Percentiles rank a stretch among this genome's conserved stretches.
These are phyloP conservation scores for Neoaliturus tenellus DNA, from an alignment of 2,888 invertebrate species.

Conservation along the genomic window DNA sequence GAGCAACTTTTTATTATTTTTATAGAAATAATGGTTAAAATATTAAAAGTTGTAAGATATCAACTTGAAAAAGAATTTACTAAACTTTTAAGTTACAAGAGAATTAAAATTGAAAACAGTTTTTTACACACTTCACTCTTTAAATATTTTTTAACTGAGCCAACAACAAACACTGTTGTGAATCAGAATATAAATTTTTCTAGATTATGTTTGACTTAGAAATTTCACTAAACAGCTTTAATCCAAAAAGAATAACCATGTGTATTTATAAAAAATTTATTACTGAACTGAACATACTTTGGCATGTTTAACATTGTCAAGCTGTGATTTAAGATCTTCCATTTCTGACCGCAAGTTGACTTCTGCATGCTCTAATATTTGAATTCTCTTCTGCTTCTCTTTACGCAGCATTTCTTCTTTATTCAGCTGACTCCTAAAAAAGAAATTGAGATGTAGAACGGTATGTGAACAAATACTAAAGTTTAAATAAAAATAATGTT, in stretches of 20 bases:
- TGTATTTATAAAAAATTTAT: background rate
- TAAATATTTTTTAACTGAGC: too few species aligned
- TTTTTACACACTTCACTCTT: too few species aligned
- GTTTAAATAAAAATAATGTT: too few species aligned
- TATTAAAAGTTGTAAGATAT: too few species aligned
- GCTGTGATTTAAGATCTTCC: slow-evolving; percentile 55
- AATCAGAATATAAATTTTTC: too few species aligned
- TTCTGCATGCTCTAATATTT: slow-evolving; percentile 53
- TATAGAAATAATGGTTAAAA: too few species aligned
- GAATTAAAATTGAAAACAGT: background rate
- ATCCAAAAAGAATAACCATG: background rate
- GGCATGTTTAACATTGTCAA: slow-evolving; percentile 48
- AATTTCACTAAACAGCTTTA: too few species aligned
- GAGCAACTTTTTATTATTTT: too few species aligned
- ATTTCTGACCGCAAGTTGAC: slow-evolving; percentile 54
- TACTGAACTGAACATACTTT: slow-evolving; percentile 34
- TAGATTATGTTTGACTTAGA: too few species aligned
- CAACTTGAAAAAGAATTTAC: too few species aligned
- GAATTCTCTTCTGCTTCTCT: slow-evolving; percentile 50
- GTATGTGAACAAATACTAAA: too few species aligned
- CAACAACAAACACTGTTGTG: too few species aligned
- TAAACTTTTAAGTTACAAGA: background rate
- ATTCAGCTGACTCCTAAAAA: slow-evolving; percentile 43
- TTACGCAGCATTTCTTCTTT: slow-evolving; percentile 56
- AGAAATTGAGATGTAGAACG: background rate